Evolutionary conservation across 2,113 vertebrate species (phyloP).

Genomic region (Chunga burmeisteri): DNA sequence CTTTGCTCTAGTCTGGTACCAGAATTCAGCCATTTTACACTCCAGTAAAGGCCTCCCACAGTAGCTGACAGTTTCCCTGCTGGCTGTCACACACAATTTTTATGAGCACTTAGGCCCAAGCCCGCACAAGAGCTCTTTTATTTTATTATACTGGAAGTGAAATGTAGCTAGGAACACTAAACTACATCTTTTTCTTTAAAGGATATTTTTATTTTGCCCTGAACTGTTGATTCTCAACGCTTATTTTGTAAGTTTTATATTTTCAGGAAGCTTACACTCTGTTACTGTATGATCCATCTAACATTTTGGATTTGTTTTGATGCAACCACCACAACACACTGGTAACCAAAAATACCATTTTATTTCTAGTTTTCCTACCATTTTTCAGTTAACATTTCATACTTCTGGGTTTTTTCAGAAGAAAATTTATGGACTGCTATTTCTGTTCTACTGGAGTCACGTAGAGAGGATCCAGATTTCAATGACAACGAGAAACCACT

Average conservation of each 20-base stretch:
- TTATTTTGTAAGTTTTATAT: background rate
- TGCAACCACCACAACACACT: background rate
- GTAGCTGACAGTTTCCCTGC: background rate
- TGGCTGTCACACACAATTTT: background rate
- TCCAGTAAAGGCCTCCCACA: background rate
- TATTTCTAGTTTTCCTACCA: background rate
- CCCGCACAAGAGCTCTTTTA: background rate
- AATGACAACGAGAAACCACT: background rate
- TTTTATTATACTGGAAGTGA: background rate
- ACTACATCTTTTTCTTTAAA: background rate
- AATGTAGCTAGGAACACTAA: background rate
- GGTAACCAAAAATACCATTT: background rate
- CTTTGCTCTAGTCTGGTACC: background rate
- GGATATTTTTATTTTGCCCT: background rate
- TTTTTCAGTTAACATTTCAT: background rate
- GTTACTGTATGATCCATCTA: background rate
- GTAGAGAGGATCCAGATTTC: background rate
- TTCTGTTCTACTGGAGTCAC: background rate
- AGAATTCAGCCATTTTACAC: background rate
- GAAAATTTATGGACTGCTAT: background rate
- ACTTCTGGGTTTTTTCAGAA: background rate
- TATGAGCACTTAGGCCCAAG: background rate
- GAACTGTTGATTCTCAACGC: background rate
- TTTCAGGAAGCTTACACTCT: background rate
- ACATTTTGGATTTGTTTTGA: background rate